Conservation (phyloP, 2,888 invertebrate genomes). For the Tyria jacobaeae region DNA sequence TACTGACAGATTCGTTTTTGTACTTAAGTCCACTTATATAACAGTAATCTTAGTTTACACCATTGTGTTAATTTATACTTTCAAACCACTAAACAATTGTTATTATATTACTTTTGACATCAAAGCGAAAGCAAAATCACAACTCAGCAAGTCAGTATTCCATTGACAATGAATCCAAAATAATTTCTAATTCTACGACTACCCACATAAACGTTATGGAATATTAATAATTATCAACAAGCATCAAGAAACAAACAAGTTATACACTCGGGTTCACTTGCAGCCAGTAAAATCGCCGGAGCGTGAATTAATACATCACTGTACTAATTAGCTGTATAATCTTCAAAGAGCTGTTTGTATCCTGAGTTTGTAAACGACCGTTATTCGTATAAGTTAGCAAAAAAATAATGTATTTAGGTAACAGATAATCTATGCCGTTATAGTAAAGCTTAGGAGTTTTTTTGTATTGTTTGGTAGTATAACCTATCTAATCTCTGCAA, state of each 20-base stretch:
- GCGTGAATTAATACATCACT: constrained; percentile 65
- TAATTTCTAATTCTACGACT: background rate
- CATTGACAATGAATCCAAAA: background rate
- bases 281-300: constrained; percentile 56
- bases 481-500: no score
- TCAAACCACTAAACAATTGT: background rate
- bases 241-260: constrained; percentile 26
- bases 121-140: background rate
- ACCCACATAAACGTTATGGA: constrained; percentile 4
- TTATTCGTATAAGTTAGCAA: constrained; percentile 31
- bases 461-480: no score
- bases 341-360: constrained; percentile 45
- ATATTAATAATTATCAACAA: constrained; percentile 10
- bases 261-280: constrained; percentile 63
- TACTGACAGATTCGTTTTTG: no score
- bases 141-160: background rate
- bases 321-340: constrained; percentile 63
- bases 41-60: no score
- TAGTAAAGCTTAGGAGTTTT: no score
- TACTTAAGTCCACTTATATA: no score
- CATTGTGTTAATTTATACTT: no score
- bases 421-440: background rate
- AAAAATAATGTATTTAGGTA: background rate
- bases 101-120: background rate
- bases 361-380: constrained; percentile 22